phyloP scores from a whole-genome alignment of 2,113 vertebrate species.

The Euleptes europaea region DNA sequence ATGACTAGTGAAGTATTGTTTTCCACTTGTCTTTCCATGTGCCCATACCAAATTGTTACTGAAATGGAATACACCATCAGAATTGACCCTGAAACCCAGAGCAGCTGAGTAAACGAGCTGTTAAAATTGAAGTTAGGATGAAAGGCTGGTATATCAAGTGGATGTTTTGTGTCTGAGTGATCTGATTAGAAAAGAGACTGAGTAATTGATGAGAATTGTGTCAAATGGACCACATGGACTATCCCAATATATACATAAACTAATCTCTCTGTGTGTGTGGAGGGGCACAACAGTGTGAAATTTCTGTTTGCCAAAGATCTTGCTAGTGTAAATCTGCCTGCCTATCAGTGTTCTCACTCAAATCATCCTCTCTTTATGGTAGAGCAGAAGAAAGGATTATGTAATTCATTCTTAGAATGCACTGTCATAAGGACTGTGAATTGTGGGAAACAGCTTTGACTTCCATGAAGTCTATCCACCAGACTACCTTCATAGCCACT shows the following conservation, averaged over 20 bases:
- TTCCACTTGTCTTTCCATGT: constrained; percentile 18
- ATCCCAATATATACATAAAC: background rate
- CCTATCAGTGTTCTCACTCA: background rate
- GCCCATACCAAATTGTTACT: constrained; percentile 41
- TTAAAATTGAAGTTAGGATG: constrained; percentile 33
- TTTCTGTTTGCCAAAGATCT: background rate
- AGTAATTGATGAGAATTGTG: background rate
- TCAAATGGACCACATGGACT: background rate
- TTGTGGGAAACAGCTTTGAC: no score
- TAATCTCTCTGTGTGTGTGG: background rate
- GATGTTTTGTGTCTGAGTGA: constrained; percentile 41
- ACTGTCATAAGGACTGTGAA: background rate
- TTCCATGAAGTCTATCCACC: no score
- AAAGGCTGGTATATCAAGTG: constrained; percentile 34
- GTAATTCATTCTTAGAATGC: background rate
- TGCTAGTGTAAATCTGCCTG: background rate
- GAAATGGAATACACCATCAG: background rate
- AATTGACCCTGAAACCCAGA: background rate
- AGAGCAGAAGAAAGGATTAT: background rate
- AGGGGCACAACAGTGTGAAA: background rate
- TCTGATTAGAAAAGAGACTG: constrained; percentile 38
- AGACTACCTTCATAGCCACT: no score
- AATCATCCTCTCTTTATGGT: background rate
- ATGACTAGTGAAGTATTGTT: background rate
- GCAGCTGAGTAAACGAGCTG: background rate